A percentile compares a stretch with the other conserved stretches of the same genome.
phyloP scores from a whole-genome alignment of 2,888 invertebrate species.

The Nesidiocoris tenuis region DNA sequence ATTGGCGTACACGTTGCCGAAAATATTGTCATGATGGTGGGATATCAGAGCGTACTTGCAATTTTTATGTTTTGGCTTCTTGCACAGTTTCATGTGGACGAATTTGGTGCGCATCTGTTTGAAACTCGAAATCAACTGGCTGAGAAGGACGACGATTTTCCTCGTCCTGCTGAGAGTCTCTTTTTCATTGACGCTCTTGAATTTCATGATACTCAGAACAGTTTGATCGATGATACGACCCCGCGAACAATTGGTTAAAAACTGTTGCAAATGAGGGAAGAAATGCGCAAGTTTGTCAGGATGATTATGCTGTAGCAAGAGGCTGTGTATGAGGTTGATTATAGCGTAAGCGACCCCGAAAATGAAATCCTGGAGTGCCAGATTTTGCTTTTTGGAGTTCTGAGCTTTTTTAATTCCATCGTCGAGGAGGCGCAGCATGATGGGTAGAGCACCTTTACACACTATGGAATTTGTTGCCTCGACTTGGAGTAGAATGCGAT shows the following conservation, averaged over 20 bases:
- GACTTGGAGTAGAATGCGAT: conserved; percentile 56
- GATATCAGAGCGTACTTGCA: conserved; percentile 57
- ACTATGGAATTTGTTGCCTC: conserved; percentile 59
- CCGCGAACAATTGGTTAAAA: conserved; percentile 60
- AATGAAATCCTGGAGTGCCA: conserved; percentile 61
- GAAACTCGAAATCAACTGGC: conserved; percentile 60
- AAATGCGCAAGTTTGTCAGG: conserved; percentile 61
- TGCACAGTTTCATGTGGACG: conserved; percentile 60
- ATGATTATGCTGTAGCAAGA: conserved; percentile 60
- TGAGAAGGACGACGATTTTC: conserved; percentile 61
- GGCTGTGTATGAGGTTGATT: conserved; percentile 62
- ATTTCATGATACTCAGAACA: conserved; percentile 59
- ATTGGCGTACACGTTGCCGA: conserved; percentile 59
- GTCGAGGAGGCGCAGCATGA: conserved; percentile 62
- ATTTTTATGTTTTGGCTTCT: conserved; percentile 58
- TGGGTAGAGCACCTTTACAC: conserved; percentile 63
- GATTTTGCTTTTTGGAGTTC: conserved; percentile 52
- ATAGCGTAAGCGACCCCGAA: conserved; percentile 63
- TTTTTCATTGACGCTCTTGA: conserved; percentile 56
- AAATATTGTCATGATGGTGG: conserved; percentile 63
- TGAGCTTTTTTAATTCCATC: conserved; percentile 56
- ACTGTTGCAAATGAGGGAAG: conserved; percentile 62
- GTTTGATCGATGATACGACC: conserved; percentile 62
- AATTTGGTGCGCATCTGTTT: conserved; percentile 62
- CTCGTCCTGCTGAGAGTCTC: conserved; percentile 57